Base-by-base conservation (phyloP, 2,113 vertebrate genomes). In the Leptobrachium leishanense region DNA sequence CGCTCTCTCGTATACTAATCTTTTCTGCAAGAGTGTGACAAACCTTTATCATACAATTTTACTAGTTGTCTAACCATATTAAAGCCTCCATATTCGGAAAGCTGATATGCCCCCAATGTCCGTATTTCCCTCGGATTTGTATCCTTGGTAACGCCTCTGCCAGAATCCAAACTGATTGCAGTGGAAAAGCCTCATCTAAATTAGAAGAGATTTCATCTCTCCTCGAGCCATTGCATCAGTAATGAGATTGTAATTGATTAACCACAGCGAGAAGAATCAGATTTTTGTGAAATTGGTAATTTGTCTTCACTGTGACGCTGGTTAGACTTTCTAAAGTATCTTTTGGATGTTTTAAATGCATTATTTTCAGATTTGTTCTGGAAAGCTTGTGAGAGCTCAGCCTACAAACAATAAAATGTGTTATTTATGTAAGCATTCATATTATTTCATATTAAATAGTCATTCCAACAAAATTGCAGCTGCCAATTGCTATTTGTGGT, bases 231-330 rank as follows among this genome's bases (percentile, higher is more conserved):
- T 53, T 74, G 78, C 78, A 68, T 81, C 78, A 62, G 77, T 81
- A 81, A 81, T 81, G 78, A 81, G 78, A 74, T 81, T 81, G 71
- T 74, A 81, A 81, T 81, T 81, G 77, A 80, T 81, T 81, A 81
- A 81, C 78, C 78, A 81, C 78, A 81, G 78, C 54, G 55, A 81
- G 78, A 81, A 81, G 78, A 81, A 81, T 81, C 78, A 65, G 71
- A 74, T 74, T 81, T 81, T 81, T 74, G 63, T 50, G 68, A 81
- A 81, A 68, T 81, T 81, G 78, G 78, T 81, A 71, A 81, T 80
- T 80, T 80, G 78, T 74, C 72, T 74, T 64, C 71, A 2, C 43
- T 66, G 53, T 74, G 63, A 68, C 43, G 72, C 54, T 68, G 65
- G 72, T 41, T 62, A n/a, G 7, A 46, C 31, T 44, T n/a, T 74